Conservation (phyloP, 2,113 vertebrate genomes). For the Siniperca chuatsi region DNA sequence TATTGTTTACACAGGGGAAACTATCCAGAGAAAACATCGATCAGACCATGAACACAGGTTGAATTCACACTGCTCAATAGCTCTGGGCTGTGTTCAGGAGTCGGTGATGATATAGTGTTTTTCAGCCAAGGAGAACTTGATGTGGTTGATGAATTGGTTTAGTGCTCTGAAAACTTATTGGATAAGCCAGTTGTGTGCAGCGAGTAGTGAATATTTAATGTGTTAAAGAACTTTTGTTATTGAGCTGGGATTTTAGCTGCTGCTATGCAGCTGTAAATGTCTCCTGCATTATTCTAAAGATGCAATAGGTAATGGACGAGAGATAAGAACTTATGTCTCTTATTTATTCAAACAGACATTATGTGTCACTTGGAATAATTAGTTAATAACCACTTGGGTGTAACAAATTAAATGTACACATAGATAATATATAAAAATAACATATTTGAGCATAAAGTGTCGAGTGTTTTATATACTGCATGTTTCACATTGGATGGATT, state of each 20-base stretch:
- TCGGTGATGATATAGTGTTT: constrained; percentile 66
- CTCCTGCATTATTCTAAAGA: constrained; percentile 56
- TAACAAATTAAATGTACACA: constrained; percentile 27
- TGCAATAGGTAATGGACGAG: constrained; percentile 19
- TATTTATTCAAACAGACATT: constrained; percentile 28
- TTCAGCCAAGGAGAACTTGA: constrained; percentile 68
- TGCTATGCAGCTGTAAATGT: constrained; percentile 71
- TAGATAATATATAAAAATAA: neutral
- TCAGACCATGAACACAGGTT: constrained; percentile 60
- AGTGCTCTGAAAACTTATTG: constrained; percentile 72
- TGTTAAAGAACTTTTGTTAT: constrained; percentile 78
- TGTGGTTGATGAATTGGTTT: constrained; percentile 76
- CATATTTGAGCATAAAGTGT: neutral
- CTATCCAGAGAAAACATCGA: constrained; percentile 68
- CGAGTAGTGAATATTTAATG: constrained; percentile 81
- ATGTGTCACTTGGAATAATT: constrained; percentile 23
- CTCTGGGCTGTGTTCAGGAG: constrained; percentile 51
- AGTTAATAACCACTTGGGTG: neutral
- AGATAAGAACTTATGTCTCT: constrained; percentile 30
- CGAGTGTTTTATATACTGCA: neutral
- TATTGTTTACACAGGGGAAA: constrained; percentile 75
- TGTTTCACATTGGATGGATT: neutral
- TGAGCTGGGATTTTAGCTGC: constrained; percentile 76
- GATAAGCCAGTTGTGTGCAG: constrained; percentile 63
- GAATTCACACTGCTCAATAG: constrained; percentile 59